Evolutionary conservation across 2,888 invertebrate genomes (phyloP).

Genomic region (Drosophila suboccidentalis): DNA sequence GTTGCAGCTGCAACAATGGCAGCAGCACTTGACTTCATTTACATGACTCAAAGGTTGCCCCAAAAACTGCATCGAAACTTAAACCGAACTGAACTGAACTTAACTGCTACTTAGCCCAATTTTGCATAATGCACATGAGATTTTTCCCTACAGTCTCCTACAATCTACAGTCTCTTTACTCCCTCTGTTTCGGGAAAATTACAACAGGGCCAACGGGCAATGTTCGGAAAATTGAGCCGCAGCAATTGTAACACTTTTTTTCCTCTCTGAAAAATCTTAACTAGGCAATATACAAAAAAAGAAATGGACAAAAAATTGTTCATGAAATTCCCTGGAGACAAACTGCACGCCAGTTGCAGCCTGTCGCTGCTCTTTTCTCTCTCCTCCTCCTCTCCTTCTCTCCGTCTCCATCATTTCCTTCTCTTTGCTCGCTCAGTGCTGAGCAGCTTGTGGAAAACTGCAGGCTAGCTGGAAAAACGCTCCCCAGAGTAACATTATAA

Average conservation of each 20-base stretch:
- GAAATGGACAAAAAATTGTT: conserved; percentile 40
- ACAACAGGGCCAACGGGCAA: conserved; percentile 52
- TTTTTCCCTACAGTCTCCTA: conserved; percentile 10
- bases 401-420: background rate
- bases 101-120: conserved; percentile 77
- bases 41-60: conserved; percentile 55
- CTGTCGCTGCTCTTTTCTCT: background rate
- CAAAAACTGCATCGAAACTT: conserved; percentile 20
- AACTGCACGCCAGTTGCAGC: conserved; percentile 51
- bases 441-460: conserved; percentile 42
- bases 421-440: no score
- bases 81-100: conserved; percentile 52
- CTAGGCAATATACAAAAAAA: conserved; percentile 44
- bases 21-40: conserved; percentile 75
- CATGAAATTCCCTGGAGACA: conserved; percentile 71
- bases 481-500: conserved; percentile 76
- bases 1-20: conserved; percentile 20
- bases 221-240: conserved; percentile 66
- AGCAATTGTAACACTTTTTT: conserved; percentile 72
- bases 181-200: conserved; percentile 27
- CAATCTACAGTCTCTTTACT: conserved; percentile 18
- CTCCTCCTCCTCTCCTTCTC: background rate
- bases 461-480: conserved; percentile 59
- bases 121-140: conserved; percentile 78
- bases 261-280: conserved; percentile 33